A percentile compares a stretch with the other conserved stretches of the same genome.
phyloP scores from a whole-genome alignment of 2,113 vertebrate species.

The Geococcyx californianus region DNA sequence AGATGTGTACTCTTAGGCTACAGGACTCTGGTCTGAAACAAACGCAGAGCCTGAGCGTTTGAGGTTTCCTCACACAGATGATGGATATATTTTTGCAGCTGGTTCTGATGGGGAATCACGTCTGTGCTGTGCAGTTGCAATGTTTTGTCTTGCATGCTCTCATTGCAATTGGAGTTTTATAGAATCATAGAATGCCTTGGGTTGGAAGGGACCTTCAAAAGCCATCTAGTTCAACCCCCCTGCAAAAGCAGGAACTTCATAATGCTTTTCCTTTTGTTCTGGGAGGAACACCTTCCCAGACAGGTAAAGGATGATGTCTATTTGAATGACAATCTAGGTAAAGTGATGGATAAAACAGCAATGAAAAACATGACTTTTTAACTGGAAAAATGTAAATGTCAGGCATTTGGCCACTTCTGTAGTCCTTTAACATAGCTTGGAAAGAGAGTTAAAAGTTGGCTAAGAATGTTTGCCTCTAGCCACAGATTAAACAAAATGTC shows the following conservation, averaged over 20 bases:
- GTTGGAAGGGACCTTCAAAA: too few species aligned
- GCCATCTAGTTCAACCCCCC: too few species aligned
- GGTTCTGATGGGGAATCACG: fast-evolving
- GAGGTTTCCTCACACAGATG: not conserved
- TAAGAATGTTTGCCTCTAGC: not conserved
- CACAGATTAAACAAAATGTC: not conserved
- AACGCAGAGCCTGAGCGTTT: not conserved
- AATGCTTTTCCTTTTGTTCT: not conserved
- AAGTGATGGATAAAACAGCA: not conserved
- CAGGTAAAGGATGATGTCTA: fast-evolving
- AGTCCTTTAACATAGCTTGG: not conserved
- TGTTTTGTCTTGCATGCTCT: not conserved
- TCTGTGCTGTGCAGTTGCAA: not conserved
- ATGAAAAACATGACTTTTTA: not conserved
- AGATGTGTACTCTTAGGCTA: too few species aligned
- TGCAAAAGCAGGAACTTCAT: too few species aligned
- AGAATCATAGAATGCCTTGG: too few species aligned
- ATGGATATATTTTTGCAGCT: not conserved
- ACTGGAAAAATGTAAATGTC: not conserved
- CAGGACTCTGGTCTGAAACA: not conserved
- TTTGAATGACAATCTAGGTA: not conserved
- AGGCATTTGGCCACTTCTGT: not conserved
- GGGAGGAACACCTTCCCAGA: not conserved
- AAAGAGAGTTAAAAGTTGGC: not conserved
- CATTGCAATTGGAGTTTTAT: not conserved